A percentile compares a stretch with the other conserved stretches of the same genome.
Evolutionary conservation across 2,888 invertebrate genomes (phyloP).

Genomic region (Lepeophtheirus nordmannii): DNA sequence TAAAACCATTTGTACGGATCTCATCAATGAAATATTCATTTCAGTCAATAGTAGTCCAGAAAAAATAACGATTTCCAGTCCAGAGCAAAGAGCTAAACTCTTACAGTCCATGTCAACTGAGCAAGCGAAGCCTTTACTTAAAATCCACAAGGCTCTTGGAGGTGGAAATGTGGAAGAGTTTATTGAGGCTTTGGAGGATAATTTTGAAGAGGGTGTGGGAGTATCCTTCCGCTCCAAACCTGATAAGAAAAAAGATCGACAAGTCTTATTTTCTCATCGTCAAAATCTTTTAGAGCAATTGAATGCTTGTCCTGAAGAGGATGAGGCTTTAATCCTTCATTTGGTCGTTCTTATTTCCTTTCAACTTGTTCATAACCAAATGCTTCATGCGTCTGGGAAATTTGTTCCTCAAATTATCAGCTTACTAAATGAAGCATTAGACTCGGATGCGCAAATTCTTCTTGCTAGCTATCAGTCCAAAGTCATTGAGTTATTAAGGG

Average conservation of each 20-base stretch:
- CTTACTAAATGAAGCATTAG: slow-evolving; percentile 53
- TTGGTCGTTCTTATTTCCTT: slow-evolving; percentile 60
- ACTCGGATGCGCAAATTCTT: slow-evolving; percentile 46
- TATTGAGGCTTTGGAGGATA: slow-evolving; percentile 53
- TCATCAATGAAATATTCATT: slow-evolving; percentile 57
- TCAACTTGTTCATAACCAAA: slow-evolving; percentile 54
- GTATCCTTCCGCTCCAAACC: slow-evolving; percentile 65
- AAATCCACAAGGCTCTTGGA: slow-evolving; percentile 51
- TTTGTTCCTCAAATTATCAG: slow-evolving; percentile 66
- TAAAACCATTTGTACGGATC: slow-evolving; percentile 64
- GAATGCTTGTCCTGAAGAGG: slow-evolving; percentile 53
- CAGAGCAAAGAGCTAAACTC: slow-evolving; percentile 37
- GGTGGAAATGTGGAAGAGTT: slow-evolving; percentile 61
- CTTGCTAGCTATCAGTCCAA: slow-evolving; percentile 63
- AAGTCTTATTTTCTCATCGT: slow-evolving; percentile 58
- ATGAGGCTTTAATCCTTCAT: slow-evolving; percentile 63
- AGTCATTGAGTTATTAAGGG: slow-evolving; percentile 46
- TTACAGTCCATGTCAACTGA: slow-evolving; percentile 43
- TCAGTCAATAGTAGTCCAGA: slow-evolving; percentile 45
- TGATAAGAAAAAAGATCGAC: slow-evolving; percentile 68
- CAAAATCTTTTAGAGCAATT: slow-evolving; percentile 64
- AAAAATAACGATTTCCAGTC: slow-evolving; percentile 31
- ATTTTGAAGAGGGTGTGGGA: slow-evolving; percentile 40
- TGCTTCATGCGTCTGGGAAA: slow-evolving; percentile 82
- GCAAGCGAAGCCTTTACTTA: slow-evolving; percentile 47